phyloP scores from a whole-genome alignment of 2,797 vertebrate genomes.

The Otolemur crassicaudatus region DNA sequence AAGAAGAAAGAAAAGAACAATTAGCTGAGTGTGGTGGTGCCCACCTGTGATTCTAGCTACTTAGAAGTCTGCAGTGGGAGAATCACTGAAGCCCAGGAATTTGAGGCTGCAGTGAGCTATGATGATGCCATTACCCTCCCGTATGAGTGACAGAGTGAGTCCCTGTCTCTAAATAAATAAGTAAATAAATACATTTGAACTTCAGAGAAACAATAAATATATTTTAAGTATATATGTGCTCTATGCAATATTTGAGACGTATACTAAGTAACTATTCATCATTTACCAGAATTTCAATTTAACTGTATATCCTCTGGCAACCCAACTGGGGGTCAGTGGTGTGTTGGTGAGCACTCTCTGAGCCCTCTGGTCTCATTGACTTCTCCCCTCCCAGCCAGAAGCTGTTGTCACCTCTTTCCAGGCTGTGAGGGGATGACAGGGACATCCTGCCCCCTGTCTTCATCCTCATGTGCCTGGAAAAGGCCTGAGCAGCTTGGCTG shows the following conservation, averaged over 20 bases:
- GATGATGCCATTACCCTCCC: background rate
- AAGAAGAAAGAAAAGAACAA: background rate
- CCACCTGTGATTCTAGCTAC: background rate
- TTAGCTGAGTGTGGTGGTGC: background rate
- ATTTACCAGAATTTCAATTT: background rate
- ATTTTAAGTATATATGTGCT: background rate
- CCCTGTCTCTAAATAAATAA: background rate
- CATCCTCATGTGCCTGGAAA: background rate
- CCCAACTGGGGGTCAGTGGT: background rate
- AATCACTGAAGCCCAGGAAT: background rate
- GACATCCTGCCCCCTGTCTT: background rate
- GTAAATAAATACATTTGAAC: constrained; percentile 3
- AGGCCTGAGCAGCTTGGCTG: background rate
- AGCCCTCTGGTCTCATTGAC: background rate
- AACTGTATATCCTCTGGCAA: background rate
- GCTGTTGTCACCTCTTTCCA: background rate
- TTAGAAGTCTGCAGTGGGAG: background rate
- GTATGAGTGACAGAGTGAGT: background rate
- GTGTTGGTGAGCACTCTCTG: too few relatives aligned
- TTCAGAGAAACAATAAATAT: background rate
- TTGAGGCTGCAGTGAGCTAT: background rate
- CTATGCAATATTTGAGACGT: background rate
- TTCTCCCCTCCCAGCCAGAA: background rate
- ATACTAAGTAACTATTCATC: background rate
- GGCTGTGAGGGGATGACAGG: background rate